phyloP scores from a whole-genome alignment of 92 coral and sea anemone genomes.

The Heteractis magnifica region DNA sequence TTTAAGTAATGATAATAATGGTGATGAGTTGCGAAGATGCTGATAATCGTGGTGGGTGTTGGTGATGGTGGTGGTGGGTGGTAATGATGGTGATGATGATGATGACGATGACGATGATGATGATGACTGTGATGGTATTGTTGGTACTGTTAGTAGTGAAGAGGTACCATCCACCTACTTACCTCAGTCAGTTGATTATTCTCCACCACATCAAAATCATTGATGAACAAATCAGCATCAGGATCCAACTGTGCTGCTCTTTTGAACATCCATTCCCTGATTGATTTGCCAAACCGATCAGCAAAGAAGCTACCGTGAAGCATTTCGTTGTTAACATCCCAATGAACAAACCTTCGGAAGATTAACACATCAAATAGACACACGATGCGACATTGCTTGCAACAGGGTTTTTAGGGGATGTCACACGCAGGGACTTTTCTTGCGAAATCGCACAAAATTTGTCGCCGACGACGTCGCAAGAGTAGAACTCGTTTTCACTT shows the following conservation, averaged over 20 bases:
- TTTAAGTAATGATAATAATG: neutral
- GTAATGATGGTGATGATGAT: neutral
- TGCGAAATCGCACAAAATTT: too few species aligned
- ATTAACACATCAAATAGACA: too few species aligned
- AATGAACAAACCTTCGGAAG: slow-evolving; percentile 50
- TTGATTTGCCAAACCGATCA: slow-evolving; percentile 52
- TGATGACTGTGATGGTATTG: neutral
- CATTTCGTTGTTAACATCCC: slow-evolving; percentile 93
- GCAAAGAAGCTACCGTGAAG: slow-evolving; percentile 78
- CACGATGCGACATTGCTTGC: too few species aligned
- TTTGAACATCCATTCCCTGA: slow-evolving; percentile 83
- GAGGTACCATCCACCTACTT: neutral
- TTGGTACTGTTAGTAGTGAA: neutral
- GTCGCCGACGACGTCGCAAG: too few species aligned
- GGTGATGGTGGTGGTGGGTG: neutral
- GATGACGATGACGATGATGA: neutral
- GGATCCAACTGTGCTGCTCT: slow-evolving; percentile 64
- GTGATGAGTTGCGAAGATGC: too few species aligned
- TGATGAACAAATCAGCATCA: slow-evolving; percentile 63
- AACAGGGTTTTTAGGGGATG: too few species aligned
- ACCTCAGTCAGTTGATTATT: slow-evolving; percentile 78
- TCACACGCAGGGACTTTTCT: too few species aligned
- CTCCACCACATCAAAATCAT: slow-evolving; percentile 79
- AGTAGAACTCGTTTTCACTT: too few species aligned
- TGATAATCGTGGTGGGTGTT: neutral